A percentile compares a stretch with the other conserved stretches of the same genome.
phyloP scores from a whole-genome alignment of 2,113 vertebrate species.

The Centropus bengalensis region DNA sequence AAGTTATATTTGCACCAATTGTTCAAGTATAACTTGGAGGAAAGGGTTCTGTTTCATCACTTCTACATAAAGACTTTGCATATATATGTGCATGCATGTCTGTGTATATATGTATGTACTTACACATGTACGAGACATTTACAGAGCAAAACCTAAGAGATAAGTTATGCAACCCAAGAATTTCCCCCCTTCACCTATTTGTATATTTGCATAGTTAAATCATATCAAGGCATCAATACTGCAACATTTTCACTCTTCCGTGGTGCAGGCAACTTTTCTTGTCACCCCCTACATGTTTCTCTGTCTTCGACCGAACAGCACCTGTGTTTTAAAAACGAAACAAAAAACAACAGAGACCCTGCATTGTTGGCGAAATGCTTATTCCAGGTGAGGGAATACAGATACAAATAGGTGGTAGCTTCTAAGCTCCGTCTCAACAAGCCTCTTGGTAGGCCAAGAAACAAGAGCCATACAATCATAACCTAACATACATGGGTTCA shows the following conservation, averaged over 20 bases:
- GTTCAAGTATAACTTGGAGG: conserved; percentile 28
- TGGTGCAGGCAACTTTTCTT: conserved; percentile 8
- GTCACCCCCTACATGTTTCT: not conserved
- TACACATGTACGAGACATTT: not conserved
- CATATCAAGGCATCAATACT: conserved; percentile 51
- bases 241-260: conserved; percentile 19
- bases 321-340: conserved; percentile 27
- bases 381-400: conserved; percentile 20
- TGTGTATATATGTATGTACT: conserved; percentile 14
- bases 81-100: conserved; percentile 41
- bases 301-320: conserved; percentile 45
- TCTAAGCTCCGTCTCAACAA: conserved; percentile 13
- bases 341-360: not conserved
- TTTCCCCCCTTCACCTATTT: conserved; percentile 21
- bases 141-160: conserved; percentile 19
- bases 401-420: conserved; percentile 56
- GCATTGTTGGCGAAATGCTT: conserved; percentile 57
- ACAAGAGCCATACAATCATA: not conserved
- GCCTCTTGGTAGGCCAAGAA: not conserved
- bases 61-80: conserved; percentile 50
- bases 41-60: conserved; percentile 58
- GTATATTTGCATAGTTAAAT: conserved; percentile 47
- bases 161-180: conserved; percentile 26
- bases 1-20: conserved; percentile 20
- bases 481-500: conserved; percentile 26